Conservation (phyloP, 2,113 vertebrate species). For the Galbula dea region DNA sequence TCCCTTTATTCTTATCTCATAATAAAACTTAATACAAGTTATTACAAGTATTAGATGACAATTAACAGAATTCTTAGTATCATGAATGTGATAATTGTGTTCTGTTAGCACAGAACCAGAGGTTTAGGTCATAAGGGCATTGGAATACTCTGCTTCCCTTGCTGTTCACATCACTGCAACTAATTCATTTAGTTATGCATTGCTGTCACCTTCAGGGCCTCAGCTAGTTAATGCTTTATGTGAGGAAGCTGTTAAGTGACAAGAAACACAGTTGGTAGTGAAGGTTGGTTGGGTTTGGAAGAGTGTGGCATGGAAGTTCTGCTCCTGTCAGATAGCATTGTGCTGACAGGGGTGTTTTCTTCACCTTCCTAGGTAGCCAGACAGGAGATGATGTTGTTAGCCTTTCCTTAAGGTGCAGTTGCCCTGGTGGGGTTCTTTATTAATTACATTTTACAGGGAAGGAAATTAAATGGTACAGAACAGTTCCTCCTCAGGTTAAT, state of each 20-base stretch:
- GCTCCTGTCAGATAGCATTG: neutral
- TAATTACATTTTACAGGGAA: neutral
- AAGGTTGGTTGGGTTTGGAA: neutral
- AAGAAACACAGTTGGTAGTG: neutral
- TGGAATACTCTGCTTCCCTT: neutral
- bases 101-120: neutral
- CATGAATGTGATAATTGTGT: neutral
- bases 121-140: neutral
- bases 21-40: neutral
- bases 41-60: conserved; percentile 10
- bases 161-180: neutral
- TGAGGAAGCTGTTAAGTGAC: neutral
- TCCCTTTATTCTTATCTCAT: neutral
- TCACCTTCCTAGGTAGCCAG: neutral
- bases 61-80: neutral
- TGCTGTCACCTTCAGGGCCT: neutral
- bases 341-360: neutral
- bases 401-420: neutral
- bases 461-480: neutral
- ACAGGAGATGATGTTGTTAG: neutral
- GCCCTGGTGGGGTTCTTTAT: neutral
- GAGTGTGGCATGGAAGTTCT: neutral
- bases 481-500: neutral
- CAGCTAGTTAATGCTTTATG: neutral
- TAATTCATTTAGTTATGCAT: neutral